phyloP scores from a whole-genome alignment of 2,797 vertebrate genomes.

The Rhabdomys pumilio region DNA sequence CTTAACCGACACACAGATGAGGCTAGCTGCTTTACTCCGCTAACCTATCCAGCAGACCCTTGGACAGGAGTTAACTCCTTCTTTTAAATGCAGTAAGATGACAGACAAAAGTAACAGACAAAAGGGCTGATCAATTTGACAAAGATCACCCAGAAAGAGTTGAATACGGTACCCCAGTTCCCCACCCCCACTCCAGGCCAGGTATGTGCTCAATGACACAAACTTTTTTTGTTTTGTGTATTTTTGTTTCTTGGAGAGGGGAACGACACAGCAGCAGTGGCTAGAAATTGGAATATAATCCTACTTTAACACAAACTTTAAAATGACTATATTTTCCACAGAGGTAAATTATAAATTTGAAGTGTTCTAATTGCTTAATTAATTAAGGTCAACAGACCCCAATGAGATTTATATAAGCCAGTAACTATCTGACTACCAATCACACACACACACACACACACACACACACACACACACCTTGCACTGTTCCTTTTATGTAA shows the following conservation, averaged over 20 bases:
- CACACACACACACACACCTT: not conserved
- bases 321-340: slow-evolving; percentile 44
- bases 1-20: not conserved
- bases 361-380: slow-evolving; percentile 3
- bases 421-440: slow-evolving; percentile 22
- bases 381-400: slow-evolving; percentile 52
- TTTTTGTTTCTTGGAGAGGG: not conserved
- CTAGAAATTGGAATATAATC: not conserved
- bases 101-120: not conserved
- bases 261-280: not conserved
- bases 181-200: not conserved
- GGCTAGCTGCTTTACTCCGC: not conserved
- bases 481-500: not conserved
- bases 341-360: not conserved
- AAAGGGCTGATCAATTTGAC: slow-evolving; percentile 12
- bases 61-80: not conserved
- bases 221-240: not conserved
- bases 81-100: slow-evolving; percentile 41
- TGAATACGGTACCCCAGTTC: slow-evolving; percentile 7
- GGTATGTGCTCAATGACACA: slow-evolving; percentile 15
- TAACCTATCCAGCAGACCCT: not conserved
- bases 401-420: slow-evolving; percentile 20
- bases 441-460: not conserved
- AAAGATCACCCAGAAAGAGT: slow-evolving; percentile 38
- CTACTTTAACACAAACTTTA: not conserved